Evolutionary conservation across 2,797 vertebrate species (phyloP).

Genomic region (Saxicola maurus): DNA sequence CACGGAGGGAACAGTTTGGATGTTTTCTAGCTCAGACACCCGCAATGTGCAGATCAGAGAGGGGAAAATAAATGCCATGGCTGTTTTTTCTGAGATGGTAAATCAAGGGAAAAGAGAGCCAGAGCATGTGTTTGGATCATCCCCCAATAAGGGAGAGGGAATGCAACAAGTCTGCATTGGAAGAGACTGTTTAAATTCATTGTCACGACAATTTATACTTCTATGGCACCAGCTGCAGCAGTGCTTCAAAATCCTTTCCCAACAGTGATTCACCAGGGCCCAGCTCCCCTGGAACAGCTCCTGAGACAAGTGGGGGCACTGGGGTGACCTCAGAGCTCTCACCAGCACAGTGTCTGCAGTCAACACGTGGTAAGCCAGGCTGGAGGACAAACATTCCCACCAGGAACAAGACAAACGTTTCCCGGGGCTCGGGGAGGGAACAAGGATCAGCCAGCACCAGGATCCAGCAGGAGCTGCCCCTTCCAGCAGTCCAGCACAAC

Average conservation of each 20-base stretch:
- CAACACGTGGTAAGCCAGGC: neutral
- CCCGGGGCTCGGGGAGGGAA: rapidly evolving
- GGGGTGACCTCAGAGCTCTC: neutral
- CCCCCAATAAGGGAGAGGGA: neutral
- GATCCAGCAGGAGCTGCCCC: neutral
- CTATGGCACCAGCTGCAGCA: neutral
- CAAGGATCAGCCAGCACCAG: neutral
- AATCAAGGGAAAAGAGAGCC: neutral
- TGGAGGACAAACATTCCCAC: neutral
- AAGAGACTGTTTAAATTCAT: neutral
- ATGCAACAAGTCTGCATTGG: neutral
- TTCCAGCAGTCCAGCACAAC: neutral
- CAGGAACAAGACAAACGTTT: neutral
- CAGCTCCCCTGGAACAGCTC: neutral
- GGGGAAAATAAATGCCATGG: neutral
- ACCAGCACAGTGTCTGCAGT: neutral
- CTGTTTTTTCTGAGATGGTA: neutral
- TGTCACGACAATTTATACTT: neutral
- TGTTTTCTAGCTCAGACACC: neutral
- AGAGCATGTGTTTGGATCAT: neutral
- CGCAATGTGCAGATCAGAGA: neutral
- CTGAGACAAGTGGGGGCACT: rapidly evolving
- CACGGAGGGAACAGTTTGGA: neutral
- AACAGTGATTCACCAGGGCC: neutral
- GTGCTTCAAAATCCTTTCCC: neutral